phyloP scores from a whole-genome alignment of 2,797 vertebrate species.

The Parotocinclus haroldoi region DNA sequence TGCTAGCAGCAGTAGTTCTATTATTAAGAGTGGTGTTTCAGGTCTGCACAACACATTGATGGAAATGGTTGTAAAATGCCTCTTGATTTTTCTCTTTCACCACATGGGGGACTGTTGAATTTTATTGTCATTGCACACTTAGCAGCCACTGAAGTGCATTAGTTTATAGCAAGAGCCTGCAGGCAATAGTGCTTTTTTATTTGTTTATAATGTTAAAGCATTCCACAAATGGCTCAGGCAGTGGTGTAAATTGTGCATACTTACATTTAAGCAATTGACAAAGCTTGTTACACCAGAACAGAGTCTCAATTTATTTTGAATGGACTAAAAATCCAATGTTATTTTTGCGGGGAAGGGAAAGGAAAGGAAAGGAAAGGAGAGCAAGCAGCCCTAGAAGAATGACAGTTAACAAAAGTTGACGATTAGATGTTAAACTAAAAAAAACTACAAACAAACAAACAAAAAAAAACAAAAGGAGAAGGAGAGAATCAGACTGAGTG shows the following conservation, averaged over 20 bases:
- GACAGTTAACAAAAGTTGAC: no score
- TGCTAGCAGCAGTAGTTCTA: constrained; percentile 16
- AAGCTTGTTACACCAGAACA: constrained; percentile 66
- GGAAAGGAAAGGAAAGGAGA: background rate
- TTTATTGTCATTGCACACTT: constrained; percentile 56
- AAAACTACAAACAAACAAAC: no score
- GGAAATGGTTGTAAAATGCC: constrained; percentile 36
- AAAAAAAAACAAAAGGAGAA: no score
- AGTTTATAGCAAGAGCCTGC: constrained; percentile 64
- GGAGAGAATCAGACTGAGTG: no score
- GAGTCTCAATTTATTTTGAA: constrained; percentile 69
- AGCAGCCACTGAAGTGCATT: constrained; percentile 70
- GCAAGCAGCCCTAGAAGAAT: background rate
- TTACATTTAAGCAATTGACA: constrained; percentile 76
- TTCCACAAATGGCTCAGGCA: constrained; percentile 66
- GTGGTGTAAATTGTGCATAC: constrained; percentile 69
- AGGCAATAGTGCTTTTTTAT: constrained; percentile 72
- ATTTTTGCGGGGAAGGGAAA: constrained; percentile 22
- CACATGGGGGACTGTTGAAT: constrained; percentile 37
- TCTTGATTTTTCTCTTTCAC: constrained; percentile 17
- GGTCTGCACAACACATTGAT: constrained; percentile 33
- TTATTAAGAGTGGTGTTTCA: constrained; percentile 13
- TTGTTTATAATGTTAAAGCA: constrained; percentile 77
- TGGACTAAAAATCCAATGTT: constrained; percentile 51
- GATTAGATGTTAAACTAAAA: no score